Evolutionary conservation across 1,140 invertebrate species (phyloP).

Genomic region (Probaryconus sp.): DNA sequence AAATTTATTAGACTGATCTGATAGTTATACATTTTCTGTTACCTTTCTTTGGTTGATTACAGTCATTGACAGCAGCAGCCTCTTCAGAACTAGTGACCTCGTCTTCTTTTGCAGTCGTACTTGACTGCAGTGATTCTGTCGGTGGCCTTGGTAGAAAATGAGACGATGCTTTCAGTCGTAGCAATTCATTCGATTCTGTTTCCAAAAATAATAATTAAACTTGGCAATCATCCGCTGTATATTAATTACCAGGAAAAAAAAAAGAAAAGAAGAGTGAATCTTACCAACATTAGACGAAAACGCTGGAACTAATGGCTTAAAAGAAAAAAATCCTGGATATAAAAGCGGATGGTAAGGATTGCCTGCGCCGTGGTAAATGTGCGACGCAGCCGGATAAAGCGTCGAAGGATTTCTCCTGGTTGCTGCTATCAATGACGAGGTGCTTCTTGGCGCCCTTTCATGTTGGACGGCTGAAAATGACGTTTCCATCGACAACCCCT

Average conservation of each 20-base stretch:
- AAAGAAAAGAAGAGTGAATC: neutral
- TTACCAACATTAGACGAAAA: conserved; percentile 67
- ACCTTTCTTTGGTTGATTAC: conserved; percentile 61
- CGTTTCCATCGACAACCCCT: conserved; percentile 58
- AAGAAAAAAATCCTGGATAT: conserved; percentile 76
- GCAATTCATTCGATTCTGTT: conserved; percentile 58
- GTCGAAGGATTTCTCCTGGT: conserved; percentile 69
- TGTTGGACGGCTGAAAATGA: conserved; percentile 89
- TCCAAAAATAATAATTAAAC: conserved; percentile 7
- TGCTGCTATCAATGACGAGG: conserved; percentile 75
- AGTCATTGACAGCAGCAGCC: conserved; percentile 68
- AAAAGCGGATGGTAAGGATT: conserved; percentile 74
- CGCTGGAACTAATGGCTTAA: conserved; percentile 73
- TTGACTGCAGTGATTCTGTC: conserved; percentile 65
- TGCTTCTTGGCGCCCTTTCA: conserved; percentile 87
- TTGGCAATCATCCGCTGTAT: no score
- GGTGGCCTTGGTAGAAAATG: conserved; percentile 71
- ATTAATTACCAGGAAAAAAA: no score
- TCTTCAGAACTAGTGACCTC: conserved; percentile 87
- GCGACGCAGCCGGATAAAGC: conserved; percentile 71
- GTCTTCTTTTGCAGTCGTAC: conserved; percentile 81
- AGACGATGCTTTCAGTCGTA: conserved; percentile 59
- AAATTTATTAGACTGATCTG: conserved; percentile 5
- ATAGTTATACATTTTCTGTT: conserved; percentile 1
- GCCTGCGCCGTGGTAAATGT: conserved; percentile 69